These are phyloP conservation scores for Cololabis saira DNA, from an alignment of 2,113 vertebrate genomes.

Conservation along the genomic window DNA sequence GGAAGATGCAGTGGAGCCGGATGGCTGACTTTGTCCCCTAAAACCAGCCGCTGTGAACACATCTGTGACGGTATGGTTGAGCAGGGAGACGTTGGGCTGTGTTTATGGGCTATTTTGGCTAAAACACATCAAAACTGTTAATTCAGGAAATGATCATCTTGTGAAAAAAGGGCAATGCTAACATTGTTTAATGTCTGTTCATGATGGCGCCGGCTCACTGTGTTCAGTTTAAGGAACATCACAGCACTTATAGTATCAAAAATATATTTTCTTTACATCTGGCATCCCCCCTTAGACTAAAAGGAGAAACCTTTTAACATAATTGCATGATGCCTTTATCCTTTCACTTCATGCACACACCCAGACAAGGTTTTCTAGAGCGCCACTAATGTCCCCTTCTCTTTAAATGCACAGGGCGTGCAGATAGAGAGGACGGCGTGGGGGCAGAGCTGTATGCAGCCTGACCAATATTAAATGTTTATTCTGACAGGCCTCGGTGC, in stretches of 20 bases:
- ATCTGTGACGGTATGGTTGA: too few species aligned
- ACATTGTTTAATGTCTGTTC: not conserved
- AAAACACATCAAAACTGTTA: too few species aligned
- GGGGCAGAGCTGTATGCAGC: constrained; percentile 57
- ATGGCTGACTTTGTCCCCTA: too few species aligned
- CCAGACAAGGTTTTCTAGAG: not conserved
- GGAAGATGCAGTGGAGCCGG: too few species aligned
- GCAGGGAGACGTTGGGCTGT: too few species aligned
- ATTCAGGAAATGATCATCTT: not conserved
- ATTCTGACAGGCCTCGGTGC: constrained; percentile 63
- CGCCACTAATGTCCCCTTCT: not conserved
- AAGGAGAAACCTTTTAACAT: not conserved
- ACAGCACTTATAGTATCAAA: too few species aligned
- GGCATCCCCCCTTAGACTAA: not conserved
- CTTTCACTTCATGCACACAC: not conserved
- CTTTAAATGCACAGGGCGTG: too few species aligned
- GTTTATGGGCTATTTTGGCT: too few species aligned
- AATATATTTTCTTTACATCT: too few species aligned
- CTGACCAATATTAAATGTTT: constrained; percentile 66
- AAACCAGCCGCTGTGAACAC: too few species aligned
- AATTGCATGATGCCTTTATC: not conserved
- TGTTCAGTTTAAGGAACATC: too few species aligned
- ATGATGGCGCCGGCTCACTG: too few species aligned
- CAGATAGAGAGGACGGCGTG: constrained; percentile 47
- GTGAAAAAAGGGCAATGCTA: not conserved